Conservation (phyloP, 1,140 invertebrate species). For the Drosophila pseudoananassae region DNA sequence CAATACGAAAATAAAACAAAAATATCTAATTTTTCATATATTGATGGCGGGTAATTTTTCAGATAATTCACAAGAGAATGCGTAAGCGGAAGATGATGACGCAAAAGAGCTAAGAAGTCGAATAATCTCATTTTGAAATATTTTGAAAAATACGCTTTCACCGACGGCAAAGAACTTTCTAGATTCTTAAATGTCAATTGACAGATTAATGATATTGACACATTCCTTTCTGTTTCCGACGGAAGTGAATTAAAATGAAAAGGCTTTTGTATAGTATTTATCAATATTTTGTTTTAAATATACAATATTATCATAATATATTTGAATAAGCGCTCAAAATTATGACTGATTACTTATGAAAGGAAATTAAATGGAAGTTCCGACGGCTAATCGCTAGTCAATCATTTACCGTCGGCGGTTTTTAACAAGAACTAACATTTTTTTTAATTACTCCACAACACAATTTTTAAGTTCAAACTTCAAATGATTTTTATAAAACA, state of each 20-base stretch:
- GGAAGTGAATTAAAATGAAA: background rate
- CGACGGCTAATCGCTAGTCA: no score
- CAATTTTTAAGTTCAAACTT: no score
- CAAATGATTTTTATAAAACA: no score
- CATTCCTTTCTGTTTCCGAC: background rate
- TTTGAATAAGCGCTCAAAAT: no score
- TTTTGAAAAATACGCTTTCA: background rate
- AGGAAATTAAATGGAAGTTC: no score
- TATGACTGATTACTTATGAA: no score
- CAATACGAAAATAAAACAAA: constrained; percentile 24
- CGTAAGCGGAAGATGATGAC: constrained; percentile 1
- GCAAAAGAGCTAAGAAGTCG: background rate
- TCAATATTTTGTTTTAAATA: background rate
- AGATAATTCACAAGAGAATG: background rate
- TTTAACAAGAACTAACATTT: no score
- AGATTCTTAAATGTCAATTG: background rate
- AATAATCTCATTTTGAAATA: constrained; percentile 5
- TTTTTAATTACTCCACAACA: no score
- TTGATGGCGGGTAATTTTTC: constrained; percentile 20
- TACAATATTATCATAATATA: no score
- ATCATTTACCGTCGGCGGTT: no score
- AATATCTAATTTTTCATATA: background rate
- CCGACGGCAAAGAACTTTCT: constrained; percentile 3
- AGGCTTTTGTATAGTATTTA: background rate
- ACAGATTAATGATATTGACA: background rate